These are phyloP conservation scores for Hemitrygon akajei DNA, from an alignment of 2,797 vertebrate species.

Conservation along the genomic window DNA sequence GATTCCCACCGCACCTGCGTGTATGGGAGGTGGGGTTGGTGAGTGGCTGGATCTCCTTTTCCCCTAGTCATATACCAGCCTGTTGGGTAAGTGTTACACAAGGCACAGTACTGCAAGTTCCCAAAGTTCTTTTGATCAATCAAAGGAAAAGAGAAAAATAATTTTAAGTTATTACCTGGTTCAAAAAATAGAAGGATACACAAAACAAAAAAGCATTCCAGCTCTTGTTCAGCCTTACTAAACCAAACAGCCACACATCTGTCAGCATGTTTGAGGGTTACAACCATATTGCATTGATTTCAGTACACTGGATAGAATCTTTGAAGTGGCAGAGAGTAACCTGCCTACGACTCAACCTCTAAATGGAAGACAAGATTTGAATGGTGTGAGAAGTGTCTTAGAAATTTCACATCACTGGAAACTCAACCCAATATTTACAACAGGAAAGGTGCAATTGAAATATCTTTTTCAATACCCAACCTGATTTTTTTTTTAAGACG, in stretches of 20 bases:
- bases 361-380: not conserved
- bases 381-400: not conserved
- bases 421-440: not conserved
- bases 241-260: not conserved
- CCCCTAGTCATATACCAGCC: no score
- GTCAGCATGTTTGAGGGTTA: not conserved
- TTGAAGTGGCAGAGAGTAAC: not conserved
- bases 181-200: no score
- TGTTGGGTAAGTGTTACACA: no score
- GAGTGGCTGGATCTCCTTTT: no score
- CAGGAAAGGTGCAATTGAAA: not conserved
- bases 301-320: not conserved
- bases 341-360: constrained; percentile 11
- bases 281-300: constrained; percentile 22
- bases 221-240: not conserved
- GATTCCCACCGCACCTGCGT: no score
- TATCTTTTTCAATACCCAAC: not conserved
- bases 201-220: not conserved
- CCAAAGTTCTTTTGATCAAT: no score
- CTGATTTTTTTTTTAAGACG: not conserved
- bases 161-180: not conserved
- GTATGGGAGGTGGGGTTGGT: no score
- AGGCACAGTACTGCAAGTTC: no score
- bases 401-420: not conserved
- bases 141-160: not conserved